A percentile compares a stretch with the other conserved stretches of the same genome.
These are phyloP conservation scores for Thalassophryne amazonica DNA, from an alignment of 2,797 vertebrate genomes.

Conservation along the genomic window DNA sequence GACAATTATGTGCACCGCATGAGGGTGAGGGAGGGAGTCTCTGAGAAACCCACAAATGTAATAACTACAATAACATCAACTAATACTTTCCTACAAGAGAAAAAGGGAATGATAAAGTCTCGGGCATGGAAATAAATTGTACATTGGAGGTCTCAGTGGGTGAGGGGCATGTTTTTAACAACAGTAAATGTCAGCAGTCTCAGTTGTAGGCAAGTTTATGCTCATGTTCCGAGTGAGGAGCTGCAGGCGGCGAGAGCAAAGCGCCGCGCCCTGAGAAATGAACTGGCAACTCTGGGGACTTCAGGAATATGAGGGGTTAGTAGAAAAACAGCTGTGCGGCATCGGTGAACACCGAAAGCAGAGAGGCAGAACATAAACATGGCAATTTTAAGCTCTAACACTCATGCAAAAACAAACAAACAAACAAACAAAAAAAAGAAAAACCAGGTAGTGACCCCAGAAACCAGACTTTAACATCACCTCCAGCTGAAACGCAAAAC, in stretches of 20 bases:
- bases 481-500: neutral
- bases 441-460: neutral
- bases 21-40: conserved; percentile 14
- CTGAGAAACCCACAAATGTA: conserved; percentile 30
- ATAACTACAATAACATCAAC: conserved; percentile 35
- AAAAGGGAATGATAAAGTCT: conserved; percentile 36
- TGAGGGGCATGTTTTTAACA: conserved; percentile 16
- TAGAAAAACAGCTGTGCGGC: conserved; percentile 23
- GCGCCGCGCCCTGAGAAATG: conserved; percentile 15
- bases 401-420: neutral
- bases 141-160: conserved; percentile 20
- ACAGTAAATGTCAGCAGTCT: conserved; percentile 47
- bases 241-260: conserved; percentile 5
- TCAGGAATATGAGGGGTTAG: conserved; percentile 7
- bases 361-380: neutral
- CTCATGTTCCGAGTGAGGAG: conserved; percentile 1
- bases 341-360: conserved; percentile 17
- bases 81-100: conserved; percentile 27
- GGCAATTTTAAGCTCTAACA: conserved; percentile 6
- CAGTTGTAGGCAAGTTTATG: conserved; percentile 10
- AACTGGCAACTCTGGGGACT: conserved; percentile 14
- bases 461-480: neutral
- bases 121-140: conserved; percentile 33
- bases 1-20: conserved; percentile 43
- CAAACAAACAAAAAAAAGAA: too few relatives aligned